Evolutionary conservation across 1,140 invertebrate species (phyloP).

Genomic region (Manduca sexta): DNA sequence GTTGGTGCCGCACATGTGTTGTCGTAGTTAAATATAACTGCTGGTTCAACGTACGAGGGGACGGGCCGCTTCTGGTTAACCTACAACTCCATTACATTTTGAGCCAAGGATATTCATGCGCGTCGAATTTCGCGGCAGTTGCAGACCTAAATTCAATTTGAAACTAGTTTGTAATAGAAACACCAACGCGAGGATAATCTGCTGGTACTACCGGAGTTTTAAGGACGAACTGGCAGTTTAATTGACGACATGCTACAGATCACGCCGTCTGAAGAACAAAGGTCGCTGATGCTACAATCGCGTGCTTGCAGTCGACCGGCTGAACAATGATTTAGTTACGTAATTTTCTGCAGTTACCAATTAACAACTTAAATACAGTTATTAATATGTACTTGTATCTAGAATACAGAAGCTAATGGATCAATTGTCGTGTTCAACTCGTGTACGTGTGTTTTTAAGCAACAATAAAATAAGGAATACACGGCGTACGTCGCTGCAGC

Average conservation of each 20-base stretch:
- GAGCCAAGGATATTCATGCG: no score
- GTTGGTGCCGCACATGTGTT: constrained; percentile 54
- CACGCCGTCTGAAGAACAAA: constrained; percentile 7
- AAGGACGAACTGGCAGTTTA: background rate
- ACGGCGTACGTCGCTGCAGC: constrained; percentile 2
- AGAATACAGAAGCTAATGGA: no score
- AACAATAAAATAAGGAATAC: constrained; percentile 9
- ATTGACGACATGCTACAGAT: background rate
- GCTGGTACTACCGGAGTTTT: no score
- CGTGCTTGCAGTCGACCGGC: constrained; percentile 7
- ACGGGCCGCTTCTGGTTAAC: constrained; percentile 51
- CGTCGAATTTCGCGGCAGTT: background rate
- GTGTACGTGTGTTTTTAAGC: no score
- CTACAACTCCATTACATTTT: constrained; percentile 20
- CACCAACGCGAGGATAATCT: background rate
- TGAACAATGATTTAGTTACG: constrained; percentile 20
- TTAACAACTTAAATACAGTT: background rate
- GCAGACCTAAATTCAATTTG: background rate
- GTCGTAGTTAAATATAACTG: constrained; percentile 67
- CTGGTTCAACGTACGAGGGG: constrained; percentile 62
- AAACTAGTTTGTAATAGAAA: background rate
- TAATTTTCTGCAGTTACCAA: constrained; percentile 10
- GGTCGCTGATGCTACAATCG: constrained; percentile 6
- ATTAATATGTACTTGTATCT: no score
- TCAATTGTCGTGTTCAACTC: no score